Evolutionary conservation across 2,113 vertebrate species (phyloP), one percentile per base, ranked within the genome.

Genomic region (Tympanuchus pallidicinctus): DNA sequence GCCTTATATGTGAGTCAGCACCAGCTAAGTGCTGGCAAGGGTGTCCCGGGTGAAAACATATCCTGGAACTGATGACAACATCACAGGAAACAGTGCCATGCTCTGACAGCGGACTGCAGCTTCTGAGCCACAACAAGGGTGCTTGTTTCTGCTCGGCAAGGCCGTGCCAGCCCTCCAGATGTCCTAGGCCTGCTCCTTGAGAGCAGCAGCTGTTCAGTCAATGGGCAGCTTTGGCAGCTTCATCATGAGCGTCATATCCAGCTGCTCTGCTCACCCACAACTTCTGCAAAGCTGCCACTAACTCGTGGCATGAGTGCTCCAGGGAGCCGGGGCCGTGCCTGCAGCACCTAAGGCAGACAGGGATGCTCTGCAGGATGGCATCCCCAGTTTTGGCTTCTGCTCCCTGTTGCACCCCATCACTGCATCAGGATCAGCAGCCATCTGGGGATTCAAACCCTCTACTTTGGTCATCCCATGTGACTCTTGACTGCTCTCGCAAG

Each of bases 1-100:
- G 73, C 77, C 95, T 71, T 83, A 86, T 95, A 92, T 96, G 86
- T 95, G 93, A 96, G 93, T 95, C 95, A 96, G 96, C 95, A 96
- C 27, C 92, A 90, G 93, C 86, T 40, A 59, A 69, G 79, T 1
- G 42, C 92, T 96, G 96, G 93, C 94, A 92, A 22, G 2, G 47
- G 65, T 52, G 34, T 60, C 80, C 7, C 0, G 92, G 88, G 65
- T 93, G 83, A 94, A 78, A 92, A 81, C 92, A 92, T 93, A 95
- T 96, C 96, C 96, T 96, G 95, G 71, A 63, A 2, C 75, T 5
- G 43, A 16, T 1, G 1, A 78, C 42, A 73, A 34, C 11, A 7
- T 63, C 72, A 15, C 1, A 24, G 60, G 19, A 65, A 38, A 59
- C 67, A 66, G 94, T 45, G 86, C 82, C 1, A 3, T 25, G 79